Percentiles rank a stretch among this genome's conserved stretches.
These are phyloP conservation scores for Melanotus villosus DNA, from an alignment of 2,888 invertebrate genomes.

Conservation along the genomic window DNA sequence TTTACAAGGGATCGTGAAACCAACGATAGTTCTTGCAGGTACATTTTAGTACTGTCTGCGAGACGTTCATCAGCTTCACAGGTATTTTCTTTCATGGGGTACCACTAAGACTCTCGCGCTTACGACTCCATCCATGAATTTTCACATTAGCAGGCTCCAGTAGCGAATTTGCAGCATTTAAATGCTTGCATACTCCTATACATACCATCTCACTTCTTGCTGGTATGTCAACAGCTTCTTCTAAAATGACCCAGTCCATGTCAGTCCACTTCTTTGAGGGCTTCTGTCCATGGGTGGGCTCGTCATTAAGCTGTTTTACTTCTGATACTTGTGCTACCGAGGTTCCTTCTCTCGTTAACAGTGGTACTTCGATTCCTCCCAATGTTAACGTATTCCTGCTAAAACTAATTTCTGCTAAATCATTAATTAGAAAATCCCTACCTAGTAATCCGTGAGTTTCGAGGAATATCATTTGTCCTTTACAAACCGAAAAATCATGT, in stretches of 20 bases:
- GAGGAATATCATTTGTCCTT: too few species aligned
- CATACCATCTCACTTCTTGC: neutral
- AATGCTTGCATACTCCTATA: neutral
- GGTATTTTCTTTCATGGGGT: neutral
- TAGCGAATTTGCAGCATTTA: neutral
- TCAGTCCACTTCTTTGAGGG: too few species aligned
- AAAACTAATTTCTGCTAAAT: too few species aligned
- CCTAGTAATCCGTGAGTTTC: too few species aligned
- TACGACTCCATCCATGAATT: neutral
- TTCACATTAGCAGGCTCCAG: neutral
- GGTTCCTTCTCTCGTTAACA: too few species aligned
- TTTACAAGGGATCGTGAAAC: neutral
- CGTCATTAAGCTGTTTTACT: too few species aligned
- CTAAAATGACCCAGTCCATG: neutral
- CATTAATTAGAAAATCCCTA: neutral
- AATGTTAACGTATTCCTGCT: too few species aligned
- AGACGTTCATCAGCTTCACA: neutral
- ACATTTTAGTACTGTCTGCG: slow-evolving; percentile 1
- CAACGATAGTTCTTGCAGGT: neutral
- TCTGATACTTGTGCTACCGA: too few species aligned
- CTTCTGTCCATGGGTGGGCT: too few species aligned
- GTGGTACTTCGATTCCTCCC: too few species aligned
- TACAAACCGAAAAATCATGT: neutral
- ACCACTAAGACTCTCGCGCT: neutral
- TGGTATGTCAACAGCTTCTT: neutral